Percentiles rank a stretch among this genome's conserved stretches.
Evolutionary conservation across 2,888 invertebrate genomes (phyloP).

Genomic region (Calameuta pallipes): DNA sequence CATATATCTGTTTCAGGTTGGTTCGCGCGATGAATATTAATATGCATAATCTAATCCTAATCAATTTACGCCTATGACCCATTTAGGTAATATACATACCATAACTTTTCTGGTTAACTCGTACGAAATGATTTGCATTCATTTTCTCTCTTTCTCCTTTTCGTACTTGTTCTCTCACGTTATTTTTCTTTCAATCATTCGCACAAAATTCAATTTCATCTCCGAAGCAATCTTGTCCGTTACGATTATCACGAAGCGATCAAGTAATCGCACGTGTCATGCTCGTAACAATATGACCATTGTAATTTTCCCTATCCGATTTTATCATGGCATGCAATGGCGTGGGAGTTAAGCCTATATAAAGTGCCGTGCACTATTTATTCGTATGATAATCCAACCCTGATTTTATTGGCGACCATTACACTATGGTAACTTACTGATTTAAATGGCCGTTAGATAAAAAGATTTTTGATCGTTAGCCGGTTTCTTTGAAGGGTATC

Average conservation of each 20-base stretch:
- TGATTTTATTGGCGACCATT: neutral
- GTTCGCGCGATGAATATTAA: constrained; percentile 40
- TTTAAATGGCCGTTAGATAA: neutral
- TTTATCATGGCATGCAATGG: neutral
- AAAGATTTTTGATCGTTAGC: neutral
- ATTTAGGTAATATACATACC: too few relatives aligned
- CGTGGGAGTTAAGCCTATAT: neutral
- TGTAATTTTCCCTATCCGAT: neutral
- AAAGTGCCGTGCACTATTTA: neutral
- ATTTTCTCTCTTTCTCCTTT: too few relatives aligned
- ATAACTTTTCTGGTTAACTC: too few relatives aligned
- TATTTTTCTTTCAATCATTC: too few relatives aligned
- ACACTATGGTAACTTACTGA: neutral
- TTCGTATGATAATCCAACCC: neutral
- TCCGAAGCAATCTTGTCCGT: too few relatives aligned
- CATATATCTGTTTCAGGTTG: constrained; percentile 24
- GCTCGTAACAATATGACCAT: neutral
- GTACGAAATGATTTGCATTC: too few relatives aligned
- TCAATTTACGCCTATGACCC: too few relatives aligned
- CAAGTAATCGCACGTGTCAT: neutral
- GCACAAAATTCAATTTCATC: too few relatives aligned
- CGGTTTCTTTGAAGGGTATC: neutral
- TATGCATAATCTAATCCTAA: constrained; percentile 34
- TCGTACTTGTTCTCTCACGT: too few relatives aligned
- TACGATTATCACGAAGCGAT: too few relatives aligned